A percentile compares a stretch with the other conserved stretches of the same genome.
Conservation (phyloP, 2,888 invertebrate species). For the Ectemnius continuus region DNA sequence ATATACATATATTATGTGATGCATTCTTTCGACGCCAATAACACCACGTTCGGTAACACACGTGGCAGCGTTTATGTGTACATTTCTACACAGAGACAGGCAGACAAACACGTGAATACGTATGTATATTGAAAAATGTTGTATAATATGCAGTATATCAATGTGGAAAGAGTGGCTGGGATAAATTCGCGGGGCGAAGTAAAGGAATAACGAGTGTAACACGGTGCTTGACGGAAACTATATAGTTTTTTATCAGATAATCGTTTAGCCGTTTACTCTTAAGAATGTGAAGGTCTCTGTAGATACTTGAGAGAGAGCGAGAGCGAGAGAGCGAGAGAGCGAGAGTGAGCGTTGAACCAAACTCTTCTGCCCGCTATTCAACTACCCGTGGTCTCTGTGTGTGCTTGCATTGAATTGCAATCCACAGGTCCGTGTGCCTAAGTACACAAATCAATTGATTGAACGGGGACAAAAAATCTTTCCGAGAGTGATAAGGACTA, state of each 20-base stretch:
- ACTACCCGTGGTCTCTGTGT: slow-evolving; percentile 9
- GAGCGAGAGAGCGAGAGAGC: not conserved
- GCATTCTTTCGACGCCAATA: slow-evolving; percentile 37
- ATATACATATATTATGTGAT: slow-evolving; percentile 52
- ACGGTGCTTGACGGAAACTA: slow-evolving; percentile 10
- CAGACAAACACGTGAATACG: slow-evolving; percentile 23
- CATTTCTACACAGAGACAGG: slow-evolving; percentile 9
- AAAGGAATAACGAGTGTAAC: slow-evolving; percentile 3
- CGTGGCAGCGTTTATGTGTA: slow-evolving; percentile 39
- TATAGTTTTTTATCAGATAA: slow-evolving; percentile 34
- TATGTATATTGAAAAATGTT: slow-evolving; percentile 29
- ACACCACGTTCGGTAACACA: slow-evolving; percentile 23
- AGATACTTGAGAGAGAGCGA: not conserved
- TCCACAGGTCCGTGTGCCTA: not conserved
- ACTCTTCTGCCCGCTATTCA: slow-evolving; percentile 17
- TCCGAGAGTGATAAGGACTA: slow-evolving; percentile 32
- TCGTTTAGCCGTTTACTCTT: slow-evolving; percentile 29
- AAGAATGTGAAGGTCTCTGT: slow-evolving; percentile 9
- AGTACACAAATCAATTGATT: slow-evolving; percentile 3
- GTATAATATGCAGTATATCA: slow-evolving; percentile 32
- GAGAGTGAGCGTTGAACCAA: slow-evolving; percentile 5
- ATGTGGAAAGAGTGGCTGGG: slow-evolving; percentile 33
- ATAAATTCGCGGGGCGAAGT: slow-evolving; percentile 18
- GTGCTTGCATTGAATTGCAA: slow-evolving; percentile 6
- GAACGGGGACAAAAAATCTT: slow-evolving; percentile 29